Percentiles rank a stretch among this genome's conserved stretches.
Conservation (phyloP, 2,113 vertebrate genomes). For the Plestiodon gilberti region DNA sequence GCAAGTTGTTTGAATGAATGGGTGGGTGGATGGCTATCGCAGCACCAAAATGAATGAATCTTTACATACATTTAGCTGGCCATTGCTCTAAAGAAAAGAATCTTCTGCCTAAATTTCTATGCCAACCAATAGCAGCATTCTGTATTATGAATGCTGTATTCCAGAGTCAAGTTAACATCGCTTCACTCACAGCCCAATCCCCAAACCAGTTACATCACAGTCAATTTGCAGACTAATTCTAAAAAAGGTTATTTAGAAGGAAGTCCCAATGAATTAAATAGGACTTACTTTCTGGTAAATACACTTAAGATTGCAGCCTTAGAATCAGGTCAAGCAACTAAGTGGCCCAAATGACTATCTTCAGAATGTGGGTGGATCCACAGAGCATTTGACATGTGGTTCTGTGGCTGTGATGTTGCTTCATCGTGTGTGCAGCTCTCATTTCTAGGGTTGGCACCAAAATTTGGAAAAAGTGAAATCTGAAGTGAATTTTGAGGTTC, state of each 20-base stretch:
- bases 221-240: neutral
- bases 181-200: neutral
- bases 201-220: neutral
- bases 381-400: neutral
- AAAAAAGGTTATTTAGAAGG: neutral
- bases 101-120: neutral
- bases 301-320: too few relatives aligned
- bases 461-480: too few relatives aligned
- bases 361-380: neutral
- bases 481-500: too few relatives aligned
- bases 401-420: neutral
- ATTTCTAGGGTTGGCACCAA: neutral
- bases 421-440: neutral
- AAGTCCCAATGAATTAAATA: neutral
- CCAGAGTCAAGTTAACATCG: neutral
- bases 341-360: neutral
- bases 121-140: neutral
- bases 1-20: neutral
- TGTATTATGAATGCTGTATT: neutral
- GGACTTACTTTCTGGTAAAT: neutral
- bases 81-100: neutral
- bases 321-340: neutral
- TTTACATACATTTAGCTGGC: neutral
- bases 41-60: neutral
- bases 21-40: neutral